Base-by-base conservation (phyloP, 2,888 invertebrate genomes). In the Melieria omissa region DNA sequence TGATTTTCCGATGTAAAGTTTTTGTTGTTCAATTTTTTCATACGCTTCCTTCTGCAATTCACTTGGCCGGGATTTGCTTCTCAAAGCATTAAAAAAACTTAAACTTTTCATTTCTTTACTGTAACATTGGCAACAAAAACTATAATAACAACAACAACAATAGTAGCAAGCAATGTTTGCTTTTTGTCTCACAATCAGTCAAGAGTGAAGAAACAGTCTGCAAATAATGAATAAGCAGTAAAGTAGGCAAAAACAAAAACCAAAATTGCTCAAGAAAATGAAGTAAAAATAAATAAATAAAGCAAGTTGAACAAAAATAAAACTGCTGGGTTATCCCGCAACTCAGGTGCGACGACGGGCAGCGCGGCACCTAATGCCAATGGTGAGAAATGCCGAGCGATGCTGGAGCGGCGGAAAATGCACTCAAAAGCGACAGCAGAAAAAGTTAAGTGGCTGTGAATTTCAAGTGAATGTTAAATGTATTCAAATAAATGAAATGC, bases 191-290 rank as follows among this genome's bases (percentile, higher is more conserved):
- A 12, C 44, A 49, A 14, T 61, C 61, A 67, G 61, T 61, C 52
- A 68, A 68, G 54, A 68, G 61, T 68, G 44, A 68, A 68, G 68
- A 16, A 58, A 62, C 55, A 57, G 67, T 46, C 60, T 61, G 52
- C 61, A 60, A n/a, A 44, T 58, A 58, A 58, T 49, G 67, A 58
- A 60, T 44, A 60, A 60, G 49, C 67, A 68, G 9, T 58, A 49
- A 52, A 42, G 52, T 52, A 52, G 52, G 7, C 52, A 52, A 52
- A n/a, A 44, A 61, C 29, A 29, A 60, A 60, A 29, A 41, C 16
- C 41, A 41, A 41, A 60, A 60, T 5, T 29, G 41, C 14, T 29
- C 1, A 16, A 42, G 41, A 60, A 42, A 60, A 41, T 12, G 4
- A 29, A 42, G 12, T 4, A 6, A 60, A 60, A 9, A 60, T 4